Conservation (phyloP, 2,888 invertebrate species). For the Ophion ventricosus region DNA sequence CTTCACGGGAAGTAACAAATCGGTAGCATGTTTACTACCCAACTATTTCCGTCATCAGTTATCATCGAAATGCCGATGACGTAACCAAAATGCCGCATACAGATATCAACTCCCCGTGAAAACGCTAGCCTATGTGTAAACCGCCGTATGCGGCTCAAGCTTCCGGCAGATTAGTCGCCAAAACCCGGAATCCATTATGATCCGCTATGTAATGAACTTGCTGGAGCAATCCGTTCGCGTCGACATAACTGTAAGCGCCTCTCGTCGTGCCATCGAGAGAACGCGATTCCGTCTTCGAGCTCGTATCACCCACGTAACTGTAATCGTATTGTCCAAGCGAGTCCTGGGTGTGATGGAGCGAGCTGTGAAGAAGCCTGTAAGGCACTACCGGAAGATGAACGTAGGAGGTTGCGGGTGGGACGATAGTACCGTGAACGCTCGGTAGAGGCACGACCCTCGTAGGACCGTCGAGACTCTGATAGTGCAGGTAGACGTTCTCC, state of each 20-base stretch:
- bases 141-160: slow-evolving; percentile 68
- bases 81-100: background rate
- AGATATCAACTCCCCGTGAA: background rate
- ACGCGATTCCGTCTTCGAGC: slow-evolving; percentile 87
- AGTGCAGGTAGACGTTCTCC: slow-evolving; percentile 12
- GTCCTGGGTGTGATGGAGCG: slow-evolving; percentile 85
- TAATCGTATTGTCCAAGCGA: slow-evolving; percentile 85
- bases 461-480: slow-evolving; percentile 28
- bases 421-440: slow-evolving; percentile 44
- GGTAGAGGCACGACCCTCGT: slow-evolving; percentile 55
- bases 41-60: background rate
- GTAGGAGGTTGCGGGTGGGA: slow-evolving; percentile 60
- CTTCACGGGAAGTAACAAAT: background rate
- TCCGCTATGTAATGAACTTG: slow-evolving; percentile 88
- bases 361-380: slow-evolving; percentile 77
- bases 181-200: slow-evolving; percentile 87
- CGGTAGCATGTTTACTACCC: background rate
- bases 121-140: slow-evolving; percentile 29
- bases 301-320: slow-evolving; percentile 87
- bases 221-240: slow-evolving; percentile 87
- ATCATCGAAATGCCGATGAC: background rate
- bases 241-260: slow-evolving; percentile 89
- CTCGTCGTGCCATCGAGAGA: slow-evolving; percentile 86
- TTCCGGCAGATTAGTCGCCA: slow-evolving; percentile 87
- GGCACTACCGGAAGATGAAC: slow-evolving; percentile 74